Evolutionary conservation across 2,113 vertebrate genomes (phyloP).

Genomic region (Thamnaconus septentrionalis): DNA sequence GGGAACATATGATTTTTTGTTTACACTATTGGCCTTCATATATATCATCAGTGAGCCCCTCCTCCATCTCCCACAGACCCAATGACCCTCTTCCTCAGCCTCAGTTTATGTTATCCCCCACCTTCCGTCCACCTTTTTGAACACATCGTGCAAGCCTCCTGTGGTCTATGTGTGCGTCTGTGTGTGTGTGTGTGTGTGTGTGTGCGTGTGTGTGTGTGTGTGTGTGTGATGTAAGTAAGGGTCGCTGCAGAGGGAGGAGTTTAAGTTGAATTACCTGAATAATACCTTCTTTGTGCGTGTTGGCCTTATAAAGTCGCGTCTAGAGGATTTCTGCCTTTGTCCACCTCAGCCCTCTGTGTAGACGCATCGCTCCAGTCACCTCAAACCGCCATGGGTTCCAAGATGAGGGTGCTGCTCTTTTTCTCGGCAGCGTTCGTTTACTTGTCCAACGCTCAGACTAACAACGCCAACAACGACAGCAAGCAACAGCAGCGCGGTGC

Average conservation of each 20-base stretch:
- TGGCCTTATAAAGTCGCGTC: conserved; percentile 67
- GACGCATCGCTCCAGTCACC: conserved; percentile 9
- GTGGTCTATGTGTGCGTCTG: conserved; percentile 17
- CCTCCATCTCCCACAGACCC: conserved; percentile 9
- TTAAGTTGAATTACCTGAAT: conserved; percentile 54
- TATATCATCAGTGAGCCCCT: conserved; percentile 5
- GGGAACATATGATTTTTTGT: conserved; percentile 20
- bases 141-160: conserved; percentile 31
- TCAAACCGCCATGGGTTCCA: conserved; percentile 68
- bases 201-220: conserved; percentile 15
- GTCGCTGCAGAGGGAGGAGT: conserved; percentile 31
- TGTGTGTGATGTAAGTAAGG: conserved; percentile 1
- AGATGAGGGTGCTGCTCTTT: conserved; percentile 62
- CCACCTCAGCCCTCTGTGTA: conserved; percentile 18
- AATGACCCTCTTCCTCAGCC: conserved; percentile 22
- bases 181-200: conserved; percentile 18
- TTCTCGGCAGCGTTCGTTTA: conserved; percentile 61
- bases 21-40: conserved; percentile 48
- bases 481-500: conserved; percentile 43
- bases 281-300: conserved; percentile 69
- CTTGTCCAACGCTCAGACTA: conserved; percentile 66
- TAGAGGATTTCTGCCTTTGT: not conserved
- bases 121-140: conserved; percentile 7
- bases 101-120: conserved; percentile 30
- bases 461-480: conserved; percentile 38